phyloP scores from a whole-genome alignment of 2,888 invertebrate species.

The Calephelis perditalis region DNA sequence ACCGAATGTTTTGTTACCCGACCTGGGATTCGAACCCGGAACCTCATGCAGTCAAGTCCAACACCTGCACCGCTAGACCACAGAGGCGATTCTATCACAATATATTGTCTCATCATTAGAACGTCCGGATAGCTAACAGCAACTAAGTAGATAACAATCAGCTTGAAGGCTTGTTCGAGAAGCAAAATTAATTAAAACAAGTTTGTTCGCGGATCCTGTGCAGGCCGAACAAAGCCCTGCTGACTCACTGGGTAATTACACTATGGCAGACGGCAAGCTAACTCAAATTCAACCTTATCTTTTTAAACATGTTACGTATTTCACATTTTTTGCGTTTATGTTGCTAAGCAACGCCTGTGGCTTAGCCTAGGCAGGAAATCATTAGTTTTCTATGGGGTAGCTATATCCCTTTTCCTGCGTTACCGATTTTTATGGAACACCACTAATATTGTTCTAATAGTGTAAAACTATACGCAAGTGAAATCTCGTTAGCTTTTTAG shows the following conservation, averaged over 20 bases:
- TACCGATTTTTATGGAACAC: no score
- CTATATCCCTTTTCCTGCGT: no score
- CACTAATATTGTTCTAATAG: no score
- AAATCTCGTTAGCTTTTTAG: no score
- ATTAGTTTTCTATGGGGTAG: no score
- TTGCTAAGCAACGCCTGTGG: no score
- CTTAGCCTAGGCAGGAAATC: no score
- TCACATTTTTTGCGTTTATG: not conserved
- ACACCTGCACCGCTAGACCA: no score
- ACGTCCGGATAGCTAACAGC: conserved; percentile 70
- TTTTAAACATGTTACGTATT: conserved; percentile 23
- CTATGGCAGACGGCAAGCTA: conserved; percentile 58
- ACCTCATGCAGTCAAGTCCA: no score
- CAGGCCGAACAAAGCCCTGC: conserved; percentile 74
- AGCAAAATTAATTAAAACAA: conserved; percentile 79
- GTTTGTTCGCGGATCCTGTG: conserved; percentile 77
- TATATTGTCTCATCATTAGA: conserved; percentile 69
- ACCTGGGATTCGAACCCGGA: no score
- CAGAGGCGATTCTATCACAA: conserved; percentile 41
- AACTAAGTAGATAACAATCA: conserved; percentile 78
- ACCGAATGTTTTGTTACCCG: no score
- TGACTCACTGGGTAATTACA: conserved; percentile 77
- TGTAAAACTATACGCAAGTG: no score
- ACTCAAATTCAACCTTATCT: conserved; percentile 67
- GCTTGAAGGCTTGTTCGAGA: conserved; percentile 74